Evolutionary conservation across 2,113 vertebrate species (phyloP).

Genomic region (Varanus salvator): DNA sequence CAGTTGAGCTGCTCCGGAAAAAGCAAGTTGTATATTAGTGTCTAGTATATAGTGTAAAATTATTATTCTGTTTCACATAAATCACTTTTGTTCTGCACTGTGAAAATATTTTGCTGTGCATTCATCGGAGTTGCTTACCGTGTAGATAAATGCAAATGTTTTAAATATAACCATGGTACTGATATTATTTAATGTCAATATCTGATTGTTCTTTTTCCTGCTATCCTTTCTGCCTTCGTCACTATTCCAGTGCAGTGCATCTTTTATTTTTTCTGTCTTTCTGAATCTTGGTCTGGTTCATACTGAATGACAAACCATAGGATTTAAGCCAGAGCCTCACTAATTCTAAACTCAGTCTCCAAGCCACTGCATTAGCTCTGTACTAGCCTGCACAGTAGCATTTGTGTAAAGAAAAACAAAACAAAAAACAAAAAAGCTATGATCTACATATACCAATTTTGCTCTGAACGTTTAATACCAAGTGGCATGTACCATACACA

Average conservation of each 20-base stretch:
- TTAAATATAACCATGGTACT: constrained; percentile 41
- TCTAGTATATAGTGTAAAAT: background rate
- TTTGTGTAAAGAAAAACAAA: background rate
- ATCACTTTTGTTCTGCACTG: constrained; percentile 17
- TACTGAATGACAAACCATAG: background rate
- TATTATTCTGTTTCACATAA: background rate
- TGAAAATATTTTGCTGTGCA: background rate
- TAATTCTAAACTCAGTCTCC: background rate
- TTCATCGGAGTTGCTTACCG: constrained; percentile 32
- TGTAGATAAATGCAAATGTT: constrained; percentile 25
- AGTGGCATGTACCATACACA: too few species aligned
- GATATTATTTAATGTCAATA: constrained; percentile 25
- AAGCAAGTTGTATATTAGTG: background rate
- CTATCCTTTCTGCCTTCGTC: background rate
- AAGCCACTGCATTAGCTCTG: background rate
- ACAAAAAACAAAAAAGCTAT: too few species aligned
- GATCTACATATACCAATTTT: background rate
- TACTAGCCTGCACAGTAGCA: background rate
- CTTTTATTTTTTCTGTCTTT: background rate
- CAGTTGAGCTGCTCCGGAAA: background rate
- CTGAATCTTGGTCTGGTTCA: background rate
- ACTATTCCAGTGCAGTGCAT: background rate
- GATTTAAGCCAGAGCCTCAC: background rate
- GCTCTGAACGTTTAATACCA: background rate
- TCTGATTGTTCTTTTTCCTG: background rate